Percentiles rank a stretch among this genome's conserved stretches.
Conservation (phyloP, 2,113 vertebrate species). For the Channa maculata region DNA sequence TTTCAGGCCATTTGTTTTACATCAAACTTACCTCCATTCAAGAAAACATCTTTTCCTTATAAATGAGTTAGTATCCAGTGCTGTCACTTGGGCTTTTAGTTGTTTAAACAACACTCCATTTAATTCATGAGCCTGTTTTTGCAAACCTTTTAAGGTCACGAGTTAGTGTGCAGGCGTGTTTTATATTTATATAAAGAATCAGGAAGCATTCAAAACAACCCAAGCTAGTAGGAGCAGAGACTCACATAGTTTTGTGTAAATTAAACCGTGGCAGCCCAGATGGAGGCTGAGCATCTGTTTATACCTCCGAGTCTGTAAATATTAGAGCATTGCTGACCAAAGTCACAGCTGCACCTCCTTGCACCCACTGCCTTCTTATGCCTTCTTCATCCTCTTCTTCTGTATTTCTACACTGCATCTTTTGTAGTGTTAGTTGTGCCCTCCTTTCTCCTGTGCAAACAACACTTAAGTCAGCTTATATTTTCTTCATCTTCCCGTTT, state of each 20-base stretch:
- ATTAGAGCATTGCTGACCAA: constrained; percentile 10
- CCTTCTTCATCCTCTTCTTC: not conserved
- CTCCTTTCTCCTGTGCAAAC: not conserved
- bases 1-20: not conserved
- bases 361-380: not conserved
- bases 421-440: not conserved
- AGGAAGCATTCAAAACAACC: constrained; percentile 19
- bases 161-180: not conserved
- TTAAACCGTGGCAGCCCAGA: constrained; percentile 18
- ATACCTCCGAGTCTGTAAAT: constrained; percentile 47
- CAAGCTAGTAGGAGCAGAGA: constrained; percentile 6
- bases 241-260: constrained; percentile 34
- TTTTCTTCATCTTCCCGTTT: not conserved
- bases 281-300: constrained; percentile 22
- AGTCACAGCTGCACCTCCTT: not conserved
- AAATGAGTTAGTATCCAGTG: too few relatives aligned
- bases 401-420: not conserved
- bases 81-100: constrained; percentile 7
- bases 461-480: not conserved
- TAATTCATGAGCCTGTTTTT: not conserved
- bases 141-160: constrained; percentile 19
- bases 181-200: constrained; percentile 29
- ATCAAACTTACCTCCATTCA: constrained; percentile 10
- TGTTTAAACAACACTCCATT: constrained; percentile 26
- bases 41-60: too few relatives aligned